A percentile compares a stretch with the other conserved stretches of the same genome.
Conservation (phyloP, 2,888 invertebrate species). For the Macaria notata region DNA sequence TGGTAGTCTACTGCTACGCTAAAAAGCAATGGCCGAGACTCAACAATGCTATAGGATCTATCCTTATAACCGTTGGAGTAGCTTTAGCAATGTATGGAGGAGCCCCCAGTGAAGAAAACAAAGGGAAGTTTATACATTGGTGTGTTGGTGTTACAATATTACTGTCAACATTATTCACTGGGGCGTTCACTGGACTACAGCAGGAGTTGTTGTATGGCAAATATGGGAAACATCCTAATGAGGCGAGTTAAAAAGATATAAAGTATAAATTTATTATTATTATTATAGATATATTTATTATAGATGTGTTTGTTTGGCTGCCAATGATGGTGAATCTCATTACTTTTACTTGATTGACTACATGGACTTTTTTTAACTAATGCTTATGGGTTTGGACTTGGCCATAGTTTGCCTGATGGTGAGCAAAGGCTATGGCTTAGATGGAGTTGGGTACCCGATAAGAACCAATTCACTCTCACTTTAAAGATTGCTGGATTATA, state of each 20-base stretch:
- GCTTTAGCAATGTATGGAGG: constrained; percentile 69
- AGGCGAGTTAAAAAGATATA: constrained; percentile 44
- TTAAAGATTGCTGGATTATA: too few relatives aligned
- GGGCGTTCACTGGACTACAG: constrained; percentile 70
- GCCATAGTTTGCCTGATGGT: too few relatives aligned
- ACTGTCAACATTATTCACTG: constrained; percentile 59
- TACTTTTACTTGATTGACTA: too few relatives aligned
- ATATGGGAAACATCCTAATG: constrained; percentile 74
- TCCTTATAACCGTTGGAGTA: constrained; percentile 66
- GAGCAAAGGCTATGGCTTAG: too few relatives aligned
- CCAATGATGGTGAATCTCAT: too few relatives aligned
- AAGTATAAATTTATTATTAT: background rate
- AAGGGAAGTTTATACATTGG: constrained; percentile 64
- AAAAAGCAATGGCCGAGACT: constrained; percentile 59
- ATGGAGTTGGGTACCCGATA: too few relatives aligned
- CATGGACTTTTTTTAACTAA: too few relatives aligned
- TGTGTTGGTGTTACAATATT: constrained; percentile 65
- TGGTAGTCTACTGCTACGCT: constrained; percentile 66
- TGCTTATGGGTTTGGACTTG: too few relatives aligned
- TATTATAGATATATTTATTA: too few relatives aligned
- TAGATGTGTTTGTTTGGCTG: too few relatives aligned
- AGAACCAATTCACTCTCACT: too few relatives aligned
- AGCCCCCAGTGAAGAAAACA: constrained; percentile 55
- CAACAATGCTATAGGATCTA: constrained; percentile 61
- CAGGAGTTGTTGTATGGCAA: constrained; percentile 67